Evolutionary conservation across 2,113 vertebrate species (phyloP), one percentile per base, ranked within the genome.

Genomic region (Actenoides lindsayi): DNA sequence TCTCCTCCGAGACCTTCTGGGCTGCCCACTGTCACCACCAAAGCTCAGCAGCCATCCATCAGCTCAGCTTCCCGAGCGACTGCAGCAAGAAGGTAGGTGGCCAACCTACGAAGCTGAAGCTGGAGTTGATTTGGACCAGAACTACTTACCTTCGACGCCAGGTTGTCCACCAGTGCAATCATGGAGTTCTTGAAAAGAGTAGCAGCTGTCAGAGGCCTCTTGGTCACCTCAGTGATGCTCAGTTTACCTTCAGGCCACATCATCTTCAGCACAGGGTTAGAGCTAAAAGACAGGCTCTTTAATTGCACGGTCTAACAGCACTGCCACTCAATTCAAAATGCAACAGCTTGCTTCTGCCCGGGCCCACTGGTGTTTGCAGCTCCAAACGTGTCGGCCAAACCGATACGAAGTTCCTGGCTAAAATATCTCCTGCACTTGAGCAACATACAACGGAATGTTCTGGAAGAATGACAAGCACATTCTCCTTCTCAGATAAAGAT

Each of bases 231-330:
- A 0, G 99, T 99, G 95, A 99, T 99, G 96, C 99, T 99, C 97
- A 99, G 98, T 78, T 99, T 99, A 50, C 99, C 99, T 97, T 99
- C 99, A 0, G 99, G 99, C 99, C 99, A 99, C 99, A 99, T 99
- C 41, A 67, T 98, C 97, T 99, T 99, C 97, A 99, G 93, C 70
- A 99, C 99, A 7, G 98, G 98, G 97, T 99, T 99, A 21, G 99
- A 98, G 95, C 99, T 99, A 93, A 24, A 75, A 89, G 96, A 94
- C 42, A 86, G 67, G 5, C 12, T 75, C 89, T 96, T 95, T 87
- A 90, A 89, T 65, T 33, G n/a, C 28, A 51, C 31, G 56, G 42
- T 64, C 56, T 54, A 65, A 56, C 70, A 73, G 71, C 53, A 30
- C 48, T 87, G 33, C 42, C 57, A 46, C 25, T 48, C 12, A 41